phyloP scores from a whole-genome alignment of 2,113 vertebrate genomes.

The Sialia sialis region DNA sequence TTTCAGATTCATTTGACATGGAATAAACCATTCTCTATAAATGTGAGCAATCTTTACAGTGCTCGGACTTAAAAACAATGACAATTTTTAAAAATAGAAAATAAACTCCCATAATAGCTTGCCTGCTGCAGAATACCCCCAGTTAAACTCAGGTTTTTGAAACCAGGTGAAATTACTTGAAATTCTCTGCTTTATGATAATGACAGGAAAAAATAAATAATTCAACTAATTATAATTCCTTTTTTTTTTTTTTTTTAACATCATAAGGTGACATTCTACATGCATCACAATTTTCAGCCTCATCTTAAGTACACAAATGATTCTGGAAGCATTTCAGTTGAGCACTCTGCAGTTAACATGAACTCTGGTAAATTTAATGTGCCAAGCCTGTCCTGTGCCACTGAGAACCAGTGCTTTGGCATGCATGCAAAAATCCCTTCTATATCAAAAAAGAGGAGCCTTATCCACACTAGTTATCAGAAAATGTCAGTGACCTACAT shows the following conservation, averaged over 20 bases:
- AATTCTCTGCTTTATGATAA: neutral
- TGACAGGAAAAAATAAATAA: neutral
- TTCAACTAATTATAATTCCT: neutral
- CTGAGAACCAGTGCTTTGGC: neutral
- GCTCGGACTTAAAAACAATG: rapidly evolving
- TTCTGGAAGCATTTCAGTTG: neutral
- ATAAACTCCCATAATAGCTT: neutral
- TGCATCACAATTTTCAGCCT: neutral
- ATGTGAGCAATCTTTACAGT: neutral
- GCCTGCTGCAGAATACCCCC: neutral
- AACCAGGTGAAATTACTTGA: neutral
- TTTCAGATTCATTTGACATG: neutral
- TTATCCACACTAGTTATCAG: neutral
- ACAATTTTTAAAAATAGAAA: neutral
- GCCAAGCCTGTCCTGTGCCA: neutral
- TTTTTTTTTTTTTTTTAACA: neutral
- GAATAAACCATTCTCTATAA: neutral
- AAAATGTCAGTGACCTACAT: neutral
- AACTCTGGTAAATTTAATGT: neutral
- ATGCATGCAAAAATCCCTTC: neutral
- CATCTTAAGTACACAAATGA: neutral
- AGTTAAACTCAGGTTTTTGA: neutral
- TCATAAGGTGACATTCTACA: neutral
- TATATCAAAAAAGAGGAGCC: neutral
- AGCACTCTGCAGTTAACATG: neutral